Base-by-base conservation (phyloP, 2,888 invertebrate genomes). In the Cryptocheilus praepositus region DNA sequence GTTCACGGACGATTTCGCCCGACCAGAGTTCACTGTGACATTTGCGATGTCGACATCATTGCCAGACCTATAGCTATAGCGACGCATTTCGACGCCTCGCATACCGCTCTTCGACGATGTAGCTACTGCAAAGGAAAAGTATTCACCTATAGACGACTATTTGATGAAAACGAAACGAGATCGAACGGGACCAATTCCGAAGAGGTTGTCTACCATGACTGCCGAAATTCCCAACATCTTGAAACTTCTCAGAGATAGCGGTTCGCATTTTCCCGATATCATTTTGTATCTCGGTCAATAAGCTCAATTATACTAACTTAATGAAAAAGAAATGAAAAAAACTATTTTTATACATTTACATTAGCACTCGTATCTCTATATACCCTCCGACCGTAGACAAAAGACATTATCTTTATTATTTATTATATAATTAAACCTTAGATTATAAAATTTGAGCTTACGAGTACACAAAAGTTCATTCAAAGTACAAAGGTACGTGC, bases 81-180 rank as follows among this genome's bases (percentile, higher is more conserved):
- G 5, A 81, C 77, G 51, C 88, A 88, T 65, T 88, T 86, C 43
- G 55, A 80, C 11, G 74, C 68, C 36, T 69, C 69, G 8, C 88
- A 88, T 69, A 64, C 72, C 22, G 78, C 85, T 2, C 60, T 77
- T 2, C 65, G 59, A 43, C 46, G 44, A 18, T 88, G 88, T 56
- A 16, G 56, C 25, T 86, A 88, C 44, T 88, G 88, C 49, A 65
- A 67, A 36, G 82, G 81, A 36, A 86, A 85, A 73, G 85, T 86
- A 13, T 87, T 84, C 63, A 56, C 60, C 16, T 88, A 87, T 65
- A 21, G 18, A 15, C 62, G 64, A 56, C 22, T 70, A 2, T n/a
- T 18, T 1, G 7, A 3, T 3, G 5, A 45, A 3, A 16, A 55
- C 11, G 28, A 28, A 28, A 28, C 7, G 3, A 28, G 28, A 46